These are phyloP conservation scores for Ceratosolen fusciceps DNA, from an alignment of 1,140 invertebrate genomes.

Conservation along the genomic window DNA sequence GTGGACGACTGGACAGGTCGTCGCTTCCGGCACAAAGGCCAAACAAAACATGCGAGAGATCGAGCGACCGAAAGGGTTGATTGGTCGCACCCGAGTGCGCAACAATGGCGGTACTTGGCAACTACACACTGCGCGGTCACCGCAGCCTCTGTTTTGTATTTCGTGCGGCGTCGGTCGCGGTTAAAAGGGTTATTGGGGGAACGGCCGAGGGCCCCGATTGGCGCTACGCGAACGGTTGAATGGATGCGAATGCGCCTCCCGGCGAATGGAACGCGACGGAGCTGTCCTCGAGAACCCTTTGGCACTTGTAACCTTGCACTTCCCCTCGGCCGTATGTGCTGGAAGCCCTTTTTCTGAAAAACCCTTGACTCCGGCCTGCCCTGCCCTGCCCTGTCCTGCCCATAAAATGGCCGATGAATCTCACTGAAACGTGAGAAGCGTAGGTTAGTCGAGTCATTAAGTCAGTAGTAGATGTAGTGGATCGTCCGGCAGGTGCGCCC, in stretches of 20 bases:
- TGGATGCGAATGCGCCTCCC: background rate
- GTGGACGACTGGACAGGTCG: too few species aligned
- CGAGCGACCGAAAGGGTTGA: background rate
- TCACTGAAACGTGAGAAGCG: background rate
- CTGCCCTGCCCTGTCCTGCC: conserved; percentile 1
- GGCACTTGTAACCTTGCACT: background rate
- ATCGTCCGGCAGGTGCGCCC: too few species aligned
- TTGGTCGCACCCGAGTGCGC: background rate
- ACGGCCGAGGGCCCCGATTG: background rate
- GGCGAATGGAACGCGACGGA: background rate
- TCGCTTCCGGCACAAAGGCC: too few species aligned
- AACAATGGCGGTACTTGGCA: background rate
- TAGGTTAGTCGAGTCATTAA: too few species aligned
- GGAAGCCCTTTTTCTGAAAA: background rate
- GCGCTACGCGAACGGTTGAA: background rate
- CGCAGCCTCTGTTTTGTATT: too few species aligned
- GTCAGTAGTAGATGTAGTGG: too few species aligned
- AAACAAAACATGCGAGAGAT: too few species aligned
- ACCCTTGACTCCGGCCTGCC: conserved; percentile 8
- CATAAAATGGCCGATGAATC: background rate
- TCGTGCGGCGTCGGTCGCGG: too few species aligned
- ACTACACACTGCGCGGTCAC: background rate
- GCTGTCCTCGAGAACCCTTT: background rate
- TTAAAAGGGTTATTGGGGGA: background rate
- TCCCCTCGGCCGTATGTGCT: background rate